A percentile compares a stretch with the other conserved stretches of the same genome.
Evolutionary conservation across 2,797 vertebrate species (phyloP).

Genomic region (Arctocebus calabarensis): DNA sequence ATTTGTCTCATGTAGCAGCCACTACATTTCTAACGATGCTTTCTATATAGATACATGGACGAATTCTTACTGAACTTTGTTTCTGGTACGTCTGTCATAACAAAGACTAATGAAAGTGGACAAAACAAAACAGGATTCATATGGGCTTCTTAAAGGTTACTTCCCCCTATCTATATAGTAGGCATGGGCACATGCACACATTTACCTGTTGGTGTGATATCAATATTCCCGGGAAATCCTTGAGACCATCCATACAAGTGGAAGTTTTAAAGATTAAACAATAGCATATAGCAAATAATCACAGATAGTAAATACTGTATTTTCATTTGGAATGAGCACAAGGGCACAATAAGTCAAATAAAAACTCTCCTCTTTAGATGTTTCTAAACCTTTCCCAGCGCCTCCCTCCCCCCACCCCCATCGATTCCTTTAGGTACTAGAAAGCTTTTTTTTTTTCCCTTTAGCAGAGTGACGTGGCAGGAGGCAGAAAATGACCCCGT

Average conservation of each 20-base stretch:
- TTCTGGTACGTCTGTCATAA: background rate
- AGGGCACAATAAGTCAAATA: background rate
- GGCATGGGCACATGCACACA: background rate
- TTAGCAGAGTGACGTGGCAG: slow-evolving; percentile 83
- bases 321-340: slow-evolving; percentile 1
- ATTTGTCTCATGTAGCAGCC: background rate
- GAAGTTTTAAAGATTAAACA: slow-evolving; percentile 17
- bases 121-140: slow-evolving; percentile 52
- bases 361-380: background rate
- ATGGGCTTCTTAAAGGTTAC: slow-evolving; percentile 7
- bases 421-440: slow-evolving; percentile 30
- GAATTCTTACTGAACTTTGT: background rate
- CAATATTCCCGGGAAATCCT: background rate
- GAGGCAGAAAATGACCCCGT: slow-evolving; percentile 76
- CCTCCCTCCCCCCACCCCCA: background rate
- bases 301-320: background rate
- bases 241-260: background rate
- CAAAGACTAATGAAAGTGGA: slow-evolving; percentile 14
- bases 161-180: background rate
- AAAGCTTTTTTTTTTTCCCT: background rate
- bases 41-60: background rate
- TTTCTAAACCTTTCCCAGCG: background rate
- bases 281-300: background rate
- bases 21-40: background rate
- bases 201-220: background rate